Base-by-base conservation (phyloP, 2,888 invertebrate species). In the Dastarcus helophoroides region DNA sequence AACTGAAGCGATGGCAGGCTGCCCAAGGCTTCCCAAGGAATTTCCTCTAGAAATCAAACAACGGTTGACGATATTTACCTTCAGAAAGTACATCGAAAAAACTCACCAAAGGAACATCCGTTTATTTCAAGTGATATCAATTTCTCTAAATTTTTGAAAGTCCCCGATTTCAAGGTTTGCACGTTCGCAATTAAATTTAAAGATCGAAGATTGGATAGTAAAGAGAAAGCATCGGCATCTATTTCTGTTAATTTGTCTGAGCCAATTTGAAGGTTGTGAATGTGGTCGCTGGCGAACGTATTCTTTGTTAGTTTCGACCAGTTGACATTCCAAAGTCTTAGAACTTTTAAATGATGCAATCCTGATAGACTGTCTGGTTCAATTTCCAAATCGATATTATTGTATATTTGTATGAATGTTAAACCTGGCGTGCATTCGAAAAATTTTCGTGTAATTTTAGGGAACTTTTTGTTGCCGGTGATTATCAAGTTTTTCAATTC, bases 141-240 rank as follows among this genome's bases (percentile, higher is more conserved):
- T n/a, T n/a, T n/a, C n/a, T n/a, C n/a, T n/a, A n/a, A n/a, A n/a
- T n/a, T n/a, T n/a, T n/a, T n/a, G n/a, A n/a, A n/a, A n/a, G n/a
- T n/a, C n/a, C n/a, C n/a, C n/a, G n/a, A n/a, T n/a, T n/a, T n/a
- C n/a, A n/a, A n/a, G n/a, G n/a, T n/a, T n/a, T n/a, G n/a, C n/a
- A n/a, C n/a, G n/a, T n/a, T n/a, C n/a, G n/a, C n/a, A n/a, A n/a
- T n/a, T n/a, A n/a, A n/a, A 19, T 29, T 11, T 10, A 33, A 13
- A 10, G 21, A 22, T 23, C 30, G 22, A 14, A 33, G 15, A 3
- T 25, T 29, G 2, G 29, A 12, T 15, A 33, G 21, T 2, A 4
- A n/a, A 3, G 33, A 29, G 13, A 33, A 33, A 5, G 33, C 25
- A 29, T 33, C 33, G 4, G 25, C 8, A 12, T 33, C 33, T 14